Evolutionary conservation across 2,113 vertebrate genomes (phyloP).

Genomic region (Nanorana parkeri): DNA sequence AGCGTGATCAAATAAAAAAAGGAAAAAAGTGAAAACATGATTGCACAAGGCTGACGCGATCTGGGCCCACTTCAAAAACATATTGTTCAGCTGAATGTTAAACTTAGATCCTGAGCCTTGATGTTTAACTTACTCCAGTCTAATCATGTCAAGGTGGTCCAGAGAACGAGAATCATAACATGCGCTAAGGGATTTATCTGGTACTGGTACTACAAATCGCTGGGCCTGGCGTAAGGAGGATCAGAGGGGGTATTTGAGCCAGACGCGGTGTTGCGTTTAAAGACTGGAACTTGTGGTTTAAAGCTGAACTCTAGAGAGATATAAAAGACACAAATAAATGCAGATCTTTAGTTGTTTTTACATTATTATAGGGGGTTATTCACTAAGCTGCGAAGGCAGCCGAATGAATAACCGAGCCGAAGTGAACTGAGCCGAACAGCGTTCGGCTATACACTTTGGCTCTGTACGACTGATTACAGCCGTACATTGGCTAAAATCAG

Average conservation of each 20-base stretch:
- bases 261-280: no score
- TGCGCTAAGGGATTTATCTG: neutral
- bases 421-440: no score
- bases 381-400: no score
- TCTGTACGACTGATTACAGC: no score
- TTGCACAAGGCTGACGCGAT: constrained; percentile 14
- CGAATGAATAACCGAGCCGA: no score
- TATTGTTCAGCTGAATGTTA: neutral
- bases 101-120: neutral
- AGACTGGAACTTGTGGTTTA: no score
- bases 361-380: no score
- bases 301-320: no score
- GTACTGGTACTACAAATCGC: neutral
- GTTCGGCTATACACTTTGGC: no score
- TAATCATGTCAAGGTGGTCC: neutral
- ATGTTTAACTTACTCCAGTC: constrained; percentile 16
- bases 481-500: no score
- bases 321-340: no score
- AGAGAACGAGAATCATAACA: neutral
- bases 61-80: constrained; percentile 14
- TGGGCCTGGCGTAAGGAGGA: neutral
- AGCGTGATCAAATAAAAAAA: constrained; percentile 5
- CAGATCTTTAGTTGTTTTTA: no score
- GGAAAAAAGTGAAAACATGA: neutral
- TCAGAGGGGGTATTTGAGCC: neutral